Evolutionary conservation across 2,888 invertebrate species (phyloP).

Genomic region (Dolichopus griseipennis): DNA sequence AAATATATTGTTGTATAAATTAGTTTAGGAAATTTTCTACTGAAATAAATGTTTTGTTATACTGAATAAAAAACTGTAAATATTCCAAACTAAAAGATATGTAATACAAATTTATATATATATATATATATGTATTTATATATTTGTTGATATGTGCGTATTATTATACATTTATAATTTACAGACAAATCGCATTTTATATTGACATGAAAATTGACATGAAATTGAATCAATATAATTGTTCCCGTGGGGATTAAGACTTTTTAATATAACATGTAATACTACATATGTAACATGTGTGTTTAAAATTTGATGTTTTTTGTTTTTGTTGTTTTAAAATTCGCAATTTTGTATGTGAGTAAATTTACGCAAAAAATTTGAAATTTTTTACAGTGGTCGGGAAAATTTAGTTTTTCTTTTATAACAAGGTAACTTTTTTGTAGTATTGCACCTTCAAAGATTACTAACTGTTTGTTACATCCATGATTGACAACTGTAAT

Average conservation of each 20-base stretch:
- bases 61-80: neutral
- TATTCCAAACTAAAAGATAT: neutral
- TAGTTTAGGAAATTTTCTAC: neutral
- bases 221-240: slow-evolving; percentile 46
- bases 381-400: too few species aligned
- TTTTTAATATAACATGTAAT: neutral
- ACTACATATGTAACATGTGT: neutral
- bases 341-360: too few species aligned
- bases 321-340: too few species aligned
- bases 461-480: too few species aligned
- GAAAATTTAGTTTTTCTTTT: too few species aligned
- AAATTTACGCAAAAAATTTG: too few species aligned
- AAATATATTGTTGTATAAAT: neutral
- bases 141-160: neutral
- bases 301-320: neutral
- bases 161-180: too few species aligned
- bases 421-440: too few species aligned
- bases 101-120: neutral
- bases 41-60: neutral
- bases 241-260: slow-evolving; percentile 34
- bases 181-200: slow-evolving; percentile 28
- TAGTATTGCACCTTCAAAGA: too few species aligned
- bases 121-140: too few species aligned
- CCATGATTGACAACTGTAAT: too few species aligned
- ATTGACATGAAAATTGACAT: slow-evolving; percentile 46